Evolutionary conservation across 1,140 invertebrate species (phyloP).

Genomic region (Apis florea): DNA sequence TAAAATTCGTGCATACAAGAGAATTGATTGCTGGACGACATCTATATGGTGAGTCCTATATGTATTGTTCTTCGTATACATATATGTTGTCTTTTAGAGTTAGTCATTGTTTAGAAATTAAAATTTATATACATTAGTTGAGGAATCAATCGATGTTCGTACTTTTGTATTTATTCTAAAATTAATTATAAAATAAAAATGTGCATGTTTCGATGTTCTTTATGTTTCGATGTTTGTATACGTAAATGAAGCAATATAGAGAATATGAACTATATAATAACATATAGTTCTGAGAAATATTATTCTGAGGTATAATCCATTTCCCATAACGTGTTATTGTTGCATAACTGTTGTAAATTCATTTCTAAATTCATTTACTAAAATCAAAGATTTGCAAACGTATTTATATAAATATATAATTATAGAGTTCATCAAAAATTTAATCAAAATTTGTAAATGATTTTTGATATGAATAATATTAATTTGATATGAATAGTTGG

Average conservation of each 20-base stretch:
- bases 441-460: too few relatives aligned
- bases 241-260: background rate
- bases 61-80: background rate
- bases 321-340: background rate
- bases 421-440: too few relatives aligned
- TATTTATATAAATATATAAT: too few relatives aligned
- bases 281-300: background rate
- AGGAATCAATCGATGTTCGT: background rate
- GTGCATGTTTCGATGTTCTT: conserved; percentile 22
- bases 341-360: background rate
- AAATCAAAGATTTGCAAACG: background rate
- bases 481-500: background rate
- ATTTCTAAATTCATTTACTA: background rate
- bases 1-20: conserved; percentile 15
- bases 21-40: conserved; percentile 20
- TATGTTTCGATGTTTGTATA: conserved; percentile 2
- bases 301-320: background rate
- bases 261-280: background rate
- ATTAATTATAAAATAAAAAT: background rate
- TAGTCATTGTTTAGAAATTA: conserved; percentile 6
- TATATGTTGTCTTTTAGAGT: conserved; percentile 29
- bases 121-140: background rate
- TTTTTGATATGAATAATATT: background rate
- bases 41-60: conserved; percentile 35
- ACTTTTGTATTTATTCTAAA: background rate